Conservation (phyloP, 2,797 vertebrate species). For the Craterocephalus amniculus region DNA sequence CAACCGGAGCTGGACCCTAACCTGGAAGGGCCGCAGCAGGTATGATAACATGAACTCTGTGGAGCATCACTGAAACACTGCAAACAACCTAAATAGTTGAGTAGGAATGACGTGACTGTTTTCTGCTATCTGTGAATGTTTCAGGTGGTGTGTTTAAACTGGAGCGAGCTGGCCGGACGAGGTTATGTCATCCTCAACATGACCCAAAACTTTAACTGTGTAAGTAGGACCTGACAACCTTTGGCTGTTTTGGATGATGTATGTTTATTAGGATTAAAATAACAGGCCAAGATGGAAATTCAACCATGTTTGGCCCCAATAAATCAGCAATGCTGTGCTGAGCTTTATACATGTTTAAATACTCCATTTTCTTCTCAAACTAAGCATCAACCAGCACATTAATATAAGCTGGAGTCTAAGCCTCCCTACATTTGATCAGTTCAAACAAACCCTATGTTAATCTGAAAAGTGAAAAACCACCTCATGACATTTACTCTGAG, state of each 20-base stretch:
- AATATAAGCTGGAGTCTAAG: no score
- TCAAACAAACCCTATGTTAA: no score
- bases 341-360: no score
- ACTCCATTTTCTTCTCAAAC: no score
- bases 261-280: no score
- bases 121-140: neutral
- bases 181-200: slow-evolving; percentile 94
- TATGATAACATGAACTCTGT: slow-evolving; percentile 44
- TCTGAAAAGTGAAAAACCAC: no score
- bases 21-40: slow-evolving; percentile 85
- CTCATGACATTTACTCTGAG: no score
- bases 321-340: neutral
- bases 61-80: neutral
- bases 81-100: no score
- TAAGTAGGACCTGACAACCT: slow-evolving; percentile 78
- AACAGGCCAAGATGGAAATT: neutral
- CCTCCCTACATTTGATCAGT: no score
- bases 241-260: no score
- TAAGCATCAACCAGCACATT: no score
- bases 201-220: slow-evolving; percentile 93
- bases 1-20: slow-evolving; percentile 30
- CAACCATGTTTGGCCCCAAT: neutral
- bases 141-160: slow-evolving; percentile 96
- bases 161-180: slow-evolving; percentile 89
- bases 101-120: neutral